These are phyloP conservation scores for Trypoxylon attenuatum DNA, from an alignment of 2,888 invertebrate genomes.

Conservation along the genomic window DNA sequence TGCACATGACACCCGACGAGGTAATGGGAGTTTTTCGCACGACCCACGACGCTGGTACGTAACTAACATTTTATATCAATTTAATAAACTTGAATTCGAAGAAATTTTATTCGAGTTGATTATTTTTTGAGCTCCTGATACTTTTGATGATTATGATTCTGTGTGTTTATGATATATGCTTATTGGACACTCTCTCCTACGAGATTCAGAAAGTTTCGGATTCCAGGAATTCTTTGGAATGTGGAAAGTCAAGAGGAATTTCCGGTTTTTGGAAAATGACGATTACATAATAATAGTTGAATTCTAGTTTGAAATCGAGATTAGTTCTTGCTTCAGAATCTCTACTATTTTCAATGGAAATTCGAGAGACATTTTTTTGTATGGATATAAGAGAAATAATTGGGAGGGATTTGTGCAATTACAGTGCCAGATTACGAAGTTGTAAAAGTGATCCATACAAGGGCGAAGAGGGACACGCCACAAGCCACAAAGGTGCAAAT, in stretches of 20 bases:
- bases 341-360: too few relatives aligned
- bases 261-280: too few relatives aligned
- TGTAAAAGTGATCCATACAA: slow-evolving; percentile 53
- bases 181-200: too few relatives aligned
- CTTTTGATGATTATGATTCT: neutral
- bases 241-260: too few relatives aligned
- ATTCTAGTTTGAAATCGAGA: too few relatives aligned
- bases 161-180: slow-evolving; percentile 5
- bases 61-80: neutral
- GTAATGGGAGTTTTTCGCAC: slow-evolving; percentile 53
- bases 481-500: slow-evolving; percentile 26
- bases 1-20: slow-evolving; percentile 59
- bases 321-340: too few relatives aligned
- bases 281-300: too few relatives aligned
- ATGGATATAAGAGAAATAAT: too few relatives aligned
- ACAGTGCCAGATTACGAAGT: slow-evolving; percentile 65
- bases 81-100: neutral
- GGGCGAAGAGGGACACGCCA: slow-evolving; percentile 10
- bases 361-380: too few relatives aligned
- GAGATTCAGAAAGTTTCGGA: too few relatives aligned
- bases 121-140: too few relatives aligned
- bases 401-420: slow-evolving; percentile 17
- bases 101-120: neutral
- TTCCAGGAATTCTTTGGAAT: too few relatives aligned
- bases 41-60: slow-evolving; percentile 46